A percentile compares a stretch with the other conserved stretches of the same genome.
Evolutionary conservation across 2,113 vertebrate genomes (phyloP).

Genomic region (Hystrix cristata): DNA sequence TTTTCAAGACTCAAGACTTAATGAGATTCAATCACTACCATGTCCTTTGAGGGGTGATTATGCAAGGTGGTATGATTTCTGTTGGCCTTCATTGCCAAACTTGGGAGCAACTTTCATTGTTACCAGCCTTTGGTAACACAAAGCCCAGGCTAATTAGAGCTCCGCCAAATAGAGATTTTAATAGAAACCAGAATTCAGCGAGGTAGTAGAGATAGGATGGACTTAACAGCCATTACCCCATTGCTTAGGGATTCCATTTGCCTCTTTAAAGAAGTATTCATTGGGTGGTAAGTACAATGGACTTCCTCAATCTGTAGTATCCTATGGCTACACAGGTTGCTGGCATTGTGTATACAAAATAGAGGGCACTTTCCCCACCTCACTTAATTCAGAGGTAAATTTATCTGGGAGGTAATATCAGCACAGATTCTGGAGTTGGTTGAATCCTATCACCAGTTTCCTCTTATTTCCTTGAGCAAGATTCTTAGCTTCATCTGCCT

Average conservation of each 20-base stretch:
- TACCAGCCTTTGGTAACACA: background rate
- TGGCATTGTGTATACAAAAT: background rate
- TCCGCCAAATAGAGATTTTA: background rate
- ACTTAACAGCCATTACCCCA: background rate
- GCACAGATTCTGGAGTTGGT: background rate
- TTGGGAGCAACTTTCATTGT: background rate
- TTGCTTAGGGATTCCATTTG: background rate
- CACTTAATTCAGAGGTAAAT: background rate
- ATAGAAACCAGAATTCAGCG: background rate
- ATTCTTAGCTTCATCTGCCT: background rate
- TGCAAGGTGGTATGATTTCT: background rate
- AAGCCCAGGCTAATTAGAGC: background rate
- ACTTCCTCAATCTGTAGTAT: background rate
- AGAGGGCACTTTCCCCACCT: background rate
- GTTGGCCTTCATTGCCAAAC: background rate
- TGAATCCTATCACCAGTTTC: background rate
- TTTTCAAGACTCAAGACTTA: background rate
- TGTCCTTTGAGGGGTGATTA: background rate
- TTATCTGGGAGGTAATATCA: background rate
- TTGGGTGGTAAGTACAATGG: background rate
- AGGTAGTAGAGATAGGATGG: background rate
- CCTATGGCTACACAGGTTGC: background rate
- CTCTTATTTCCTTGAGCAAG: background rate
- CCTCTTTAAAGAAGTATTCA: background rate
- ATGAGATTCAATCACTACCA: fast-evolving